phyloP scores from a whole-genome alignment of 1,140 invertebrate species.

The Trachelipus rathkii region DNA sequence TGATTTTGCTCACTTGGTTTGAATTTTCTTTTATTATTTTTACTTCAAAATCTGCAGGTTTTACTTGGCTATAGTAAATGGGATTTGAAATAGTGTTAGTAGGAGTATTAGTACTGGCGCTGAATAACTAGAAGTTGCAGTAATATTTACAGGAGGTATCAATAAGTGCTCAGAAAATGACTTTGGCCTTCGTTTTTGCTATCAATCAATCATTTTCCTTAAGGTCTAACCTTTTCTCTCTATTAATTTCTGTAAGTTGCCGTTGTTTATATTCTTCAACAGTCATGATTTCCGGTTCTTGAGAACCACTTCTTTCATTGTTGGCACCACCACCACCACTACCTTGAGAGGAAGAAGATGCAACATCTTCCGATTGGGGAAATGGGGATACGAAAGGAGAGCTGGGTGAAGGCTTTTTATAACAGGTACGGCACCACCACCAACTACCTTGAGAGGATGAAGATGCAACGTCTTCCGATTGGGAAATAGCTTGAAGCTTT shows the following conservation, averaged over 20 bases:
- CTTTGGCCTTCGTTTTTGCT: constrained; percentile 37
- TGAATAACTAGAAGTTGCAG: too few relatives aligned
- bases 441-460: not conserved
- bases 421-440: too few relatives aligned
- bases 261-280: constrained; percentile 30
- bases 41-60: too few relatives aligned
- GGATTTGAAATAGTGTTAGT: too few relatives aligned
- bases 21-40: too few relatives aligned
- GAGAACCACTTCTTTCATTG: not conserved
- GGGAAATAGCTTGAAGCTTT: not conserved
- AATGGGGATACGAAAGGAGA: too few relatives aligned
- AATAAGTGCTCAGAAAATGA: not conserved
- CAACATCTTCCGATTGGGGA: not conserved
- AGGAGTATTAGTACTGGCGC: too few relatives aligned
- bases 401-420: too few relatives aligned
- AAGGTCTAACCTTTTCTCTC: constrained; percentile 37
- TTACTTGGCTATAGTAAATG: too few relatives aligned
- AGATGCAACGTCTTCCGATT: not conserved
- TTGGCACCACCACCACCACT: not conserved
- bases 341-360: not conserved
- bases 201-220: constrained; percentile 45
- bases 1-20: too few relatives aligned
- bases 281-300: constrained; percentile 3
- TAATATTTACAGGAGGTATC: too few relatives aligned
- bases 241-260: constrained; percentile 41